Evolutionary conservation across 1,140 invertebrate species (phyloP), one percentile per base, ranked within the genome.

Genomic region (Pemphigus obesinymphae): DNA sequence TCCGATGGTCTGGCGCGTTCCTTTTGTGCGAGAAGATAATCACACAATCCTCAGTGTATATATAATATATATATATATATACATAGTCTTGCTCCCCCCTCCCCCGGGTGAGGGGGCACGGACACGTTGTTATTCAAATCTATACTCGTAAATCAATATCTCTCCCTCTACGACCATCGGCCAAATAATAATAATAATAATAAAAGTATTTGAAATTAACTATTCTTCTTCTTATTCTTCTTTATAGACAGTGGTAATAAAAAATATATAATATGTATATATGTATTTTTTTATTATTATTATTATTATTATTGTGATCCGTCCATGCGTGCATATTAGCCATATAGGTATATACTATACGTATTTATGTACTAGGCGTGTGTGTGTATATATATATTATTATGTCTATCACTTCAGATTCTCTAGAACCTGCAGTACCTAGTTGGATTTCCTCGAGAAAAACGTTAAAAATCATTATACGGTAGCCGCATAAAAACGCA

Each of bases 11-110:
- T 58, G 43, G 72, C 26, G 43, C 29, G 48, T 75, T 75, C 72
- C 72, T 75, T 75, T 75, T 75, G 72, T 75, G 72, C 43, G 72
- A 55, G 75, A 78, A 78, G 50, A 78, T 55, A 53, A 78, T 78
- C 75, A 78, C 53, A 78, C 45, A 48, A 78, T 78, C 68, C 68
- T 70, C 40, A 8, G 40, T 37, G 7, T 66, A 34, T 61, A 61
- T 53, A 48, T 48, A 48, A 45, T 45, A 11, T 10, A 5, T 45
- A 45, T 45, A 45, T 6, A n/a, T 29, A 13, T 58, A 15, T 58
- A 29, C 26, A 29, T 17, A 66, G 34, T 50, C 70, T 50, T 43
- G 76, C 76, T 31, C 76, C 75, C 76, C 76, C 75, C 17, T 55
- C 75, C 76, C 76, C 75, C 17, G 40, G 76, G 76, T 63, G 53